Conservation (phyloP, 2,888 invertebrate species). For the Clunio marinus region DNA sequence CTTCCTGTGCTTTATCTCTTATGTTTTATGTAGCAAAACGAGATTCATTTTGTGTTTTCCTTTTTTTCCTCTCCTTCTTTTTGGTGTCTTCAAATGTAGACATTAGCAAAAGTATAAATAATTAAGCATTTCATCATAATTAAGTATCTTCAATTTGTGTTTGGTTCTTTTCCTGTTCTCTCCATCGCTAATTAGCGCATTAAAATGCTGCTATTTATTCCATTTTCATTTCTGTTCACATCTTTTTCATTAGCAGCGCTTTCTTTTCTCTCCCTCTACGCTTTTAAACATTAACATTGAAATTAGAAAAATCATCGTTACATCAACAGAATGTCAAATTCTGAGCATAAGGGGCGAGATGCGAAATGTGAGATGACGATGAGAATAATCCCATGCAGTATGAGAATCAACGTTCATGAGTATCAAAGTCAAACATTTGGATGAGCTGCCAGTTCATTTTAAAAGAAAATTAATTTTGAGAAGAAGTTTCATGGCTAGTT, state of each 20-base stretch:
- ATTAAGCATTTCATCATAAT: conserved; percentile 20
- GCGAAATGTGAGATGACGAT: no score
- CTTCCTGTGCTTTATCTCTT: neutral
- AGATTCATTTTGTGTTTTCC: no score
- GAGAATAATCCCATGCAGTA: no score
- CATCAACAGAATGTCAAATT: no score
- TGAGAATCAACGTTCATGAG: no score
- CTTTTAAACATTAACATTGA: neutral
- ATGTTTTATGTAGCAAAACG: neutral
- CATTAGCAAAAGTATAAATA: neutral
- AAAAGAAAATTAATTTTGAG: neutral
- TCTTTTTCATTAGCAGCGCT: neutral
- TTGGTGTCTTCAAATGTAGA: neutral
- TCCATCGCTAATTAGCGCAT: conserved; percentile 3
- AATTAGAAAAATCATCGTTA: conserved; percentile 22
- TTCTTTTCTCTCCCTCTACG: neutral
- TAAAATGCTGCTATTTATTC: conserved; percentile 6
- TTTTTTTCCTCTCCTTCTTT: neutral
- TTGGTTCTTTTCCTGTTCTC: neutral
- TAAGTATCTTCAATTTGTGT: neutral
- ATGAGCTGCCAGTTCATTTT: neutral
- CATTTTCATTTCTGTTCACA: conserved; percentile 4
- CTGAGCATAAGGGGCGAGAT: no score
- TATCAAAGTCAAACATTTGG: no score
- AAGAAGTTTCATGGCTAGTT: no score